phyloP scores from a whole-genome alignment of 2,888 invertebrate genomes.

The Chouioia cunea region DNA sequence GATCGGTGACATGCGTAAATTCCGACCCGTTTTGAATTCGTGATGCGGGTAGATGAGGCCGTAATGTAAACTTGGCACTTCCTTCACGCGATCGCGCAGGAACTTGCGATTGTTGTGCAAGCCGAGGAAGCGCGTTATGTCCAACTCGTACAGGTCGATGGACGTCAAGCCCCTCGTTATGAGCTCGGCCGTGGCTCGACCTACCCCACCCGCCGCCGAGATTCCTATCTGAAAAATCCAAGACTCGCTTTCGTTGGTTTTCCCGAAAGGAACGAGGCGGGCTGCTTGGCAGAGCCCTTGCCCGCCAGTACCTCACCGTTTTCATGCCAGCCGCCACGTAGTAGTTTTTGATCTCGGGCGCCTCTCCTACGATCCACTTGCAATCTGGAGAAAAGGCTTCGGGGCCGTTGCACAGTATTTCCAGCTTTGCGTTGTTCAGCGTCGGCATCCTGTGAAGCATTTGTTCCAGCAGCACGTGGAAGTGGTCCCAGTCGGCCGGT shows the following conservation, averaged over 20 bases:
- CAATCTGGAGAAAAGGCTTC: constrained; percentile 98
- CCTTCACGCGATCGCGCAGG: constrained; percentile 89
- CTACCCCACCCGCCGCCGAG: constrained; percentile 95
- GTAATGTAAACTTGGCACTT: constrained; percentile 91
- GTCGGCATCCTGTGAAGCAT: constrained; percentile 86
- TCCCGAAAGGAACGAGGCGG: too few relatives aligned
- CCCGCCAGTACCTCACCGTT: constrained; percentile 74
- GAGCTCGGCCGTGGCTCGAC: constrained; percentile 88
- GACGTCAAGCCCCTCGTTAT: constrained; percentile 86
- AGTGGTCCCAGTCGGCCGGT: constrained; percentile 96
- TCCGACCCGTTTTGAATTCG: constrained; percentile 89
- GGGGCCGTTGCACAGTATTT: constrained; percentile 87
- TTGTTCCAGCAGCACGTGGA: constrained; percentile 88
- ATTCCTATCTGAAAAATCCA: constrained; percentile 82
- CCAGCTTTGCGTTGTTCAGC: constrained; percentile 80
- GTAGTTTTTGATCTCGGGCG: constrained; percentile 82
- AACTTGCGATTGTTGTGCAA: constrained; percentile 96
- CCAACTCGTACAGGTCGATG: constrained; percentile 89
- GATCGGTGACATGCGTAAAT: constrained; percentile 93
- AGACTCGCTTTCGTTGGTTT: too few relatives aligned
- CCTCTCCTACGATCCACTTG: constrained; percentile 94
- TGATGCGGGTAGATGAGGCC: constrained; percentile 85
- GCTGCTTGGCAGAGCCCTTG: too few relatives aligned
- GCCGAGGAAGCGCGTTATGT: constrained; percentile 90
- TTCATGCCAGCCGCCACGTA: constrained; percentile 94